These are phyloP conservation scores for Tragelaphus imberbis DNA, from an alignment of 2,113 vertebrate genomes.

Conservation along the genomic window DNA sequence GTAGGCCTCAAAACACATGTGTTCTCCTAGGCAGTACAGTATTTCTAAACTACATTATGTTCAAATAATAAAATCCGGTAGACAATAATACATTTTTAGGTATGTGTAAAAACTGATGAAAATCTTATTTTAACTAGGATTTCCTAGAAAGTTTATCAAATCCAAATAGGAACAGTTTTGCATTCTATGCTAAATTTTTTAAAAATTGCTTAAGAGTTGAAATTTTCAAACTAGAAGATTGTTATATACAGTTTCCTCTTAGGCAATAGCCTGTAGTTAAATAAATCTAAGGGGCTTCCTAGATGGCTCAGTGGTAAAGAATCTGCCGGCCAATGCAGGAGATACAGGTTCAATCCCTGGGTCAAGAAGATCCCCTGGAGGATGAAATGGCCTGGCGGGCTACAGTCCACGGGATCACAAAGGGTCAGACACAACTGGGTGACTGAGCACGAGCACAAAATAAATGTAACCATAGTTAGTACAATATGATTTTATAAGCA, in stretches of 20 bases:
- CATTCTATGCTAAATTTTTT: neutral
- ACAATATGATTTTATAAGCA: neutral
- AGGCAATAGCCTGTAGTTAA: neutral
- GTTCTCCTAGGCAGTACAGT: neutral
- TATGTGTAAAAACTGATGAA: neutral
- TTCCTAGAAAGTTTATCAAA: neutral
- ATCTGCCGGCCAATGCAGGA: neutral
- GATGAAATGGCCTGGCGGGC: neutral
- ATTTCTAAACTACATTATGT: neutral
- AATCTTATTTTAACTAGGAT: neutral
- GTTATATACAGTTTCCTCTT: slow-evolving; percentile 34
- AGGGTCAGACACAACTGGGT: neutral
- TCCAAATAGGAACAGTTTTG: neutral
- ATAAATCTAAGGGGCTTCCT: neutral
- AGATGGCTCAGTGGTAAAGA: neutral
- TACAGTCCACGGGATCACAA: neutral
- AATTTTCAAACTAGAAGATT: neutral
- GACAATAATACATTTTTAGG: neutral
- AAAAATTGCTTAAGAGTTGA: neutral
- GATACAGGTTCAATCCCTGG: neutral
- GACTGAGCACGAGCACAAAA: neutral
- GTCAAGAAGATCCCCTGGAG: neutral
- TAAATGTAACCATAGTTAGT: slow-evolving; percentile 39
- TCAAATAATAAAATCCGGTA: neutral
- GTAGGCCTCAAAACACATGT: neutral